Base-by-base conservation (phyloP, 2,888 invertebrate species). In the Eupithecia insigniata region DNA sequence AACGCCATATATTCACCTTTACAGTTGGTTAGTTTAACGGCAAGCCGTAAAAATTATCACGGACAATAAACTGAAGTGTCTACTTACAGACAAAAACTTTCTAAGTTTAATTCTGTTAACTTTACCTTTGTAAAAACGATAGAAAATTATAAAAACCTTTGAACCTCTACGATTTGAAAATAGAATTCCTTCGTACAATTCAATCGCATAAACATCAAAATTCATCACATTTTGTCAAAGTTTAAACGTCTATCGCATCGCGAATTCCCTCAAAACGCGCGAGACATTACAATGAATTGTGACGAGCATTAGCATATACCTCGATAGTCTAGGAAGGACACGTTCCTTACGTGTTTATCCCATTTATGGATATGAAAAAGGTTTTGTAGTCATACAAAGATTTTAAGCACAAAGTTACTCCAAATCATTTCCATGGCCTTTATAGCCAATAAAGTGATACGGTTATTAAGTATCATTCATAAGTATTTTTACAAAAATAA, bases 191-290 rank as follows among this genome's bases (percentile, higher is more conserved):
- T 51, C 46, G 46, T 51, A 51, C 46, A 51, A 64, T 64, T 26
- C 46, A 36, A 70, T 65, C 28, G 36, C 39, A 55, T 12, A 6
- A n/a, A 34, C 51, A 70, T 66, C 55, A 51, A 65, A 46, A 62
- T 72, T 72, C 69, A 72, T 64, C 32, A n/a, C 51, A 69, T 55
- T 69, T 51, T 62, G 39, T 64, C 69, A 66, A 66, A 69, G 66
- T 69, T 70, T 58, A 43, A 16, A 66, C 65, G 36, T 51, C n/a
- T 65, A 28, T 46, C 22, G 46, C 46, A 51, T 68, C 34, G 32
- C 60, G 65, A 70, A 70, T 64, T 43, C 28, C 61, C 46, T 32
- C 36, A 32, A 51, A 34, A 71, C 69, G 71, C 28, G 66, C 30
- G 69, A 36, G 67, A 70, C 64, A 71, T 70, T 71, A 39, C 62